phyloP scores from a whole-genome alignment of 2,113 vertebrate genomes.

The Arvicanthis niloticus region DNA sequence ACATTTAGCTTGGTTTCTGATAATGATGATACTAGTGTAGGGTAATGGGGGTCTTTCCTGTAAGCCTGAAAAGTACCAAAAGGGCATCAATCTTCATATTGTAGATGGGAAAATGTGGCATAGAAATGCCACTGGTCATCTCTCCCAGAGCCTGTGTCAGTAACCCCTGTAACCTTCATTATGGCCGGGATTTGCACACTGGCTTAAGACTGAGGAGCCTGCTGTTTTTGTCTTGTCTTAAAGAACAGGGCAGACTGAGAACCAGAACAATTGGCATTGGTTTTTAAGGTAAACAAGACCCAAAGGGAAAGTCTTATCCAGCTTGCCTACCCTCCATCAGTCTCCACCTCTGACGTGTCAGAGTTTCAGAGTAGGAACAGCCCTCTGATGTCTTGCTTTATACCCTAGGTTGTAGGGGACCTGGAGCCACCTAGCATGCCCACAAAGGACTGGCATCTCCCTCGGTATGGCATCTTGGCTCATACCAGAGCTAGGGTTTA shows the following conservation, averaged over 20 bases:
- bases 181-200: neutral
- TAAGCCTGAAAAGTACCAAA: neutral
- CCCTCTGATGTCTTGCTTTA: neutral
- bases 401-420: neutral
- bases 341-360: too few relatives aligned
- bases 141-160: neutral
- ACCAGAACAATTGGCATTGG: neutral
- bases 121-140: neutral
- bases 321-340: too few relatives aligned
- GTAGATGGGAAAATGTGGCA: neutral
- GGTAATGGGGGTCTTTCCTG: neutral
- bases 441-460: neutral
- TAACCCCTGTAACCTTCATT: neutral
- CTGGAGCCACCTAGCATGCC: neutral
- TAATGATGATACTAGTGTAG: neutral
- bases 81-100: neutral
- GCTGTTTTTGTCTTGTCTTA: neutral
- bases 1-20: conserved; percentile 4
- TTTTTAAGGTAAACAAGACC: conserved; percentile 24
- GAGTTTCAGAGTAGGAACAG: neutral
- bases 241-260: conserved; percentile 15
- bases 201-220: conserved; percentile 16
- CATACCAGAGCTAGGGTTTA: neutral
- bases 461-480: neutral
- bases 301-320: neutral